Evolutionary conservation across 2,888 invertebrate genomes (phyloP).

Genomic region (Bellardia bayeri): DNA sequence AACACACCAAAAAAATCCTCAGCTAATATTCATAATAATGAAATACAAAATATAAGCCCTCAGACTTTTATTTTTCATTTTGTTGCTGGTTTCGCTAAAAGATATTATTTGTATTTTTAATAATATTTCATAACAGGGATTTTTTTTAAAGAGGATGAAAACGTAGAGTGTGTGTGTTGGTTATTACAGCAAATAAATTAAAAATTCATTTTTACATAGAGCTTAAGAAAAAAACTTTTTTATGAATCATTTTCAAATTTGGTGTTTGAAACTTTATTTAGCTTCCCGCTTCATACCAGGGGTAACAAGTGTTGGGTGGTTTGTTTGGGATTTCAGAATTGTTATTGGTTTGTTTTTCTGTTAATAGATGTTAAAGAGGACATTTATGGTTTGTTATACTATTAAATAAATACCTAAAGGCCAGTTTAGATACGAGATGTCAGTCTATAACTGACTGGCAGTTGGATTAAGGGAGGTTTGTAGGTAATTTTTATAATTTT

Average conservation of each 20-base stretch:
- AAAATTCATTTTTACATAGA: constrained; percentile 62
- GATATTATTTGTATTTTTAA: constrained; percentile 52
- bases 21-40: constrained; percentile 60
- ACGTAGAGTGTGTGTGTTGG: constrained; percentile 53
- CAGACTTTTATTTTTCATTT: constrained; percentile 38
- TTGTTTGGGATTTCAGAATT: constrained; percentile 16
- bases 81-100: constrained; percentile 12
- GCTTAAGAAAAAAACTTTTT: constrained; percentile 61
- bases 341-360: constrained; percentile 39
- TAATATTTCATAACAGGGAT: constrained; percentile 56
- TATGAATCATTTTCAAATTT: constrained; percentile 69
- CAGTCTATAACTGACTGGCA: constrained; percentile 44
- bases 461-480: constrained; percentile 68
- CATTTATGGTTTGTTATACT: constrained; percentile 74
- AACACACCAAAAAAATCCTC: constrained; percentile 7
- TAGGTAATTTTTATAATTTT: neutral
- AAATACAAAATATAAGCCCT: constrained; percentile 64
- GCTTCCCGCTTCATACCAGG: constrained; percentile 5
- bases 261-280: constrained; percentile 59
- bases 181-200: constrained; percentile 70
- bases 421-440: constrained; percentile 60
- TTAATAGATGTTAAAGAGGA: constrained; percentile 73
- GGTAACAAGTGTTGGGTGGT: constrained; percentile 62
- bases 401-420: constrained; percentile 73
- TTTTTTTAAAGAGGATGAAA: constrained; percentile 20